Evolutionary conservation across 2,113 vertebrate species (phyloP).

Genomic region (Mustela lutreola): DNA sequence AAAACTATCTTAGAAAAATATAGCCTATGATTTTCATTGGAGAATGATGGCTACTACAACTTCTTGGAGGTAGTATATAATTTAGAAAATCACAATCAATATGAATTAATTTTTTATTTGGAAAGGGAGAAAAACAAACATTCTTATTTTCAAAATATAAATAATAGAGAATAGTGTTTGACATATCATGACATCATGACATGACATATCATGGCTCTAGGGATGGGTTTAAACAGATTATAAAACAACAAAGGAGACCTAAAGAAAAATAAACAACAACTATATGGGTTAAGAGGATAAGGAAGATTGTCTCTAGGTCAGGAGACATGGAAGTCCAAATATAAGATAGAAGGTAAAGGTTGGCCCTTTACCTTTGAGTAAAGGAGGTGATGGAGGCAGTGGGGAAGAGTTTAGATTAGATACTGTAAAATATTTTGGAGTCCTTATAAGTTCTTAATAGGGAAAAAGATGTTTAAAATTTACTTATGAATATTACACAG

Average conservation of each 20-base stretch:
- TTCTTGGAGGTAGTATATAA: not conserved
- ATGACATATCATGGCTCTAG: not conserved
- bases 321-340: not conserved
- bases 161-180: not conserved
- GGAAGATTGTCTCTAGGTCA: not conserved
- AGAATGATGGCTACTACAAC: not conserved
- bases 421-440: not conserved
- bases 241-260: not conserved
- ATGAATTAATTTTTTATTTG: conserved; percentile 22
- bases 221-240: conserved; percentile 6
- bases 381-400: not conserved
- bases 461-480: not conserved
- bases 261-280: not conserved
- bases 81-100: conserved; percentile 51
- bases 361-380: no score
- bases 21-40: not conserved
- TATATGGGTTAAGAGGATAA: not conserved
- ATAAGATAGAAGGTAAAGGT: not conserved
- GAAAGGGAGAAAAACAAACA: not conserved
- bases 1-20: not conserved
- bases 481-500: not conserved
- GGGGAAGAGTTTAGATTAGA: not conserved
- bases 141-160: not conserved
- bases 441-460: not conserved
- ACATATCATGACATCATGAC: not conserved